Percentiles rank a stretch among this genome's conserved stretches.
Conservation (phyloP, 1,140 invertebrate genomes). For the Drosophila ohnishii region DNA sequence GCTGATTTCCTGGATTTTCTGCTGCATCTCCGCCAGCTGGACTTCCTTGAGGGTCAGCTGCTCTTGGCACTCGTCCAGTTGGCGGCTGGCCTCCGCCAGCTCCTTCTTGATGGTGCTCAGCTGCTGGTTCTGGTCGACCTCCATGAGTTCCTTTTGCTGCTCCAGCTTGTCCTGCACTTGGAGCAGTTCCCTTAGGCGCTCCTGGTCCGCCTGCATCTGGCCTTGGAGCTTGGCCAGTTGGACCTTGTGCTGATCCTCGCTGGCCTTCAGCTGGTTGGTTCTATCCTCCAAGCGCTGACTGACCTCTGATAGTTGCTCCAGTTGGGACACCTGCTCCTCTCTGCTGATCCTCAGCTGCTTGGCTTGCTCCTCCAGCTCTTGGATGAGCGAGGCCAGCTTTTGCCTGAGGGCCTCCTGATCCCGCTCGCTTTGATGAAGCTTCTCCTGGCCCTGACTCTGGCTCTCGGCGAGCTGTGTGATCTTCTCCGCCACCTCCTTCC, state of each 20-base stretch:
- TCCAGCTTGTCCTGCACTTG: constrained; percentile 38
- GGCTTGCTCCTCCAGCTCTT: constrained; percentile 47
- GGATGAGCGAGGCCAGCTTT: constrained; percentile 20
- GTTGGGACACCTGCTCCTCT: constrained; percentile 8
- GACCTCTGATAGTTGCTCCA: constrained; percentile 12
- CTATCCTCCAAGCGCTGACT: constrained; percentile 21
- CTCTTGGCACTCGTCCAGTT: constrained; percentile 22
- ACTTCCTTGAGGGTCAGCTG: neutral
- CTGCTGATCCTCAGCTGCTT: constrained; percentile 3
- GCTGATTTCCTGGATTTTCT: neutral
- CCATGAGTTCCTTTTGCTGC: constrained; percentile 37
- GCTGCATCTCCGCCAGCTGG: constrained; percentile 11
- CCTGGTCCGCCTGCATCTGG: constrained; percentile 24
- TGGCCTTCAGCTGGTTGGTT: constrained; percentile 6
- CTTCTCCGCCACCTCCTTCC: neutral
- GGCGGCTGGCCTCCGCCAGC: constrained; percentile 1
- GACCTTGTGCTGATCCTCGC: constrained; percentile 22
- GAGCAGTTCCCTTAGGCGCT: constrained; percentile 13
- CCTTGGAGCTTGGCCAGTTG: constrained; percentile 12
- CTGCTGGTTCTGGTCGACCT: constrained; percentile 25
- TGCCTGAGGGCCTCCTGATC: constrained; percentile 1
- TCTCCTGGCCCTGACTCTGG: neutral
- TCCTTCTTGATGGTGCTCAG: constrained; percentile 12
- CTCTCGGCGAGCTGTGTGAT: neutral
- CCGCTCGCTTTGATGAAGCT: neutral